Base-by-base conservation (phyloP, 2,888 invertebrate genomes). In the Icerya purchasi region DNA sequence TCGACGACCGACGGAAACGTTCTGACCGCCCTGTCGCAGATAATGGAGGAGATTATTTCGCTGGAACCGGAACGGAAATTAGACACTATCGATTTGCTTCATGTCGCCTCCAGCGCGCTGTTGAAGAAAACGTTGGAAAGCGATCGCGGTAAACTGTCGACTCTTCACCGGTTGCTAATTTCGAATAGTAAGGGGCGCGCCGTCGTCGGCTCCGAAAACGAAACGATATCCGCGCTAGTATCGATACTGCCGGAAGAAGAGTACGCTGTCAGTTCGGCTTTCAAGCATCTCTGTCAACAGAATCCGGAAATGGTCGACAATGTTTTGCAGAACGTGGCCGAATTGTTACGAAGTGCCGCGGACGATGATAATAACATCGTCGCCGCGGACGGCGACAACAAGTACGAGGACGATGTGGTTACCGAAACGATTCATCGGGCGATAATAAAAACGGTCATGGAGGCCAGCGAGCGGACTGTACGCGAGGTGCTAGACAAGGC, bases 391-490 rank as follows among this genome's bases (percentile, higher is more conserved):
- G n/a, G n/a, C n/a, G 76, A 76, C 0, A 74, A 75, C 22, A 74
- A 81, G 0, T 76, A 75, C 66, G 78, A 78, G 2, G 83, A 84
- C 63, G 75, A 77, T 60, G 79, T 80, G 66, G 82, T 82, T 0
- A 75, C 77, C 1, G 80, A 81, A 67, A 76, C 77, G 1, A 72
- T 85, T 21, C 81, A 82, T 68, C 78, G 78, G 66, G 80, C 81
- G 2, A 82, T 85, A 18, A 78, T 81, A 0, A 72, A 77, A 53
- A 79, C 82, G 1, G 77, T 83, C 0, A 77, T 79, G 67, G 78
- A 79, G 67, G 75, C 76, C 1, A 80, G 81, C 67, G 77, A 77
- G 58, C 74, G 77, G 64, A 75, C 75, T 54, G 71, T 83, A 0
- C 75, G 78, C 66, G 70, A 74, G 59, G 68, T 82, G 51, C 67